Base-by-base conservation (phyloP, 2,888 invertebrate species). In the Caenorhabditis becei region DNA sequence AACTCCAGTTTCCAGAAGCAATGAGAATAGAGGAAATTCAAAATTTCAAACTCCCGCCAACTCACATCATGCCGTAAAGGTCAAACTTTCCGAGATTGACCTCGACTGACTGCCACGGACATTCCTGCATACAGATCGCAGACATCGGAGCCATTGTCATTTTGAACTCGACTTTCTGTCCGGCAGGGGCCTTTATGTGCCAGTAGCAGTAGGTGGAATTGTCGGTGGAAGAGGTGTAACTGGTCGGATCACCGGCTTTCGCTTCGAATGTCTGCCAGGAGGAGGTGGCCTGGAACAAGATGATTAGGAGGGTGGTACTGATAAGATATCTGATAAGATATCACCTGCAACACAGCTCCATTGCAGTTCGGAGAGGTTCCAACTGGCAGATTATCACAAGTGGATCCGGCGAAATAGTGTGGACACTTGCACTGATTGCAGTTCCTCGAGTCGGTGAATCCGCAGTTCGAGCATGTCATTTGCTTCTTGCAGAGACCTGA, bases 391-490 rank as follows among this genome's bases (percentile, higher is more conserved):
- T 53, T 26, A 35, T 69, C 58, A 37, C 82, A 82, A 18, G 41
- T 62, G 14, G 62, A 10, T 4, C 82, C 82, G 1, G 71, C 2
- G 67, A 82, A 82, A 37, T 69, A 77, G 28, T 54, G 58, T 5
- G 82, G 82, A 41, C 82, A 82, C 37, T 77, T 84, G 67, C 83
- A 84, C 28, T 77, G 54, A 8, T 67, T 54, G 35, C 83, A 84
- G 28, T 67, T 77, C 5, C 67, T n/a, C 14, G 80, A 49, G 28
- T 81, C 77, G 1, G 80, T 77, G 58, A 77, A 77, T 41, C 80
- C 80, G 16, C 62, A 62, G 23, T 81, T 77, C 20, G 71, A 62
- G 35, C 82, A 82, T 0, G 61, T 32, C 41, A 77, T 35, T 58
- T 77, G 62, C 0, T 11, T 62, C 0, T n/a, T 28, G 58, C 81